Conservation (phyloP, 2,113 vertebrate species). For the Phaethornis superciliosus region DNA sequence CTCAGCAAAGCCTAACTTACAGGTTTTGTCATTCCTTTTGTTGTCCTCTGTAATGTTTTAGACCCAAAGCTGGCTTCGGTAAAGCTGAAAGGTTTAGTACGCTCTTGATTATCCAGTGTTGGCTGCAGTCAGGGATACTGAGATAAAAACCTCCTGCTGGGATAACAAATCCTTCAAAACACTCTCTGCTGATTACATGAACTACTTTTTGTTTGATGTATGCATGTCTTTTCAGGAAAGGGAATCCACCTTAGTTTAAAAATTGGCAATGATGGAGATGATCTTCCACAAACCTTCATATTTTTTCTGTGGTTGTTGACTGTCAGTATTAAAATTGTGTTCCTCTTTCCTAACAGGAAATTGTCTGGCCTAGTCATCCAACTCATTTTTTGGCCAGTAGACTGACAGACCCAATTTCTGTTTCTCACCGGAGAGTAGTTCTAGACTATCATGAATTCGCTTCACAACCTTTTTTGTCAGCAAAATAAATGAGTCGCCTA, state of each 20-base stretch:
- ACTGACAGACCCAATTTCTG: background rate
- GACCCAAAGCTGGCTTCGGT: background rate
- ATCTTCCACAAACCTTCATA: background rate
- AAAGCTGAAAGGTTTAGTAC: background rate
- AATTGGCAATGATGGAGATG: background rate
- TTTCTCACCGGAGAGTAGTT: background rate
- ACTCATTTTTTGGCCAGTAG: fast-evolving
- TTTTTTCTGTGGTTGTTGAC: background rate
- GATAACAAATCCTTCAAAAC: background rate
- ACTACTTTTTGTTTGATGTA: background rate
- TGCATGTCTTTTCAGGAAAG: background rate
- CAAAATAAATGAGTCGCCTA: background rate
- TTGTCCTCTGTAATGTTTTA: background rate
- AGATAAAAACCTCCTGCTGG: background rate
- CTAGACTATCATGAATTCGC: background rate
- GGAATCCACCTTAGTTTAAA: background rate
- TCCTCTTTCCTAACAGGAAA: background rate
- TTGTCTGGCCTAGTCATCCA: background rate
- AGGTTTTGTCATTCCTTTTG: background rate
- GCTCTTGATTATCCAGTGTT: background rate
- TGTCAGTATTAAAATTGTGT: background rate
- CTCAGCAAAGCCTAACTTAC: background rate
- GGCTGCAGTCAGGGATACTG: background rate
- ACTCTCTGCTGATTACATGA: background rate
- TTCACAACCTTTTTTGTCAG: constrained; percentile 13